A percentile compares a stretch with the other conserved stretches of the same genome.
Conservation (phyloP, 2,113 vertebrate genomes). For the Xenopus tropicalis region UCB_Xtro_10.0 CM004449.2:57974001-57974500, state of each 20-base stretch:
- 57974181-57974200: no score
- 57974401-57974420: constrained; percentile 70
- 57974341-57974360: constrained; percentile 90
- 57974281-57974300: constrained; percentile 89
- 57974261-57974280: constrained; percentile 91
- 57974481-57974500: not conserved
- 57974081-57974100: no score
- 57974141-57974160: no score
- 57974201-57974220: no score
- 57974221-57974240: no score
- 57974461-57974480: not conserved
- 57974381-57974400: constrained; percentile 86
- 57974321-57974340: constrained; percentile 94
- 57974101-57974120: no score
- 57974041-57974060: no score
- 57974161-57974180: no score
- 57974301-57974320: constrained; percentile 91
- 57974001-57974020: no score
- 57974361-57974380: constrained; percentile 93
- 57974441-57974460: not conserved
- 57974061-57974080: no score
- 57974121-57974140: no score
- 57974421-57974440: not conserved
- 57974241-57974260: constrained; percentile 75
- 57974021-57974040: no score